phyloP scores from a whole-genome alignment of 1,140 invertebrate genomes.

The Pteromalus puparum region DNA sequence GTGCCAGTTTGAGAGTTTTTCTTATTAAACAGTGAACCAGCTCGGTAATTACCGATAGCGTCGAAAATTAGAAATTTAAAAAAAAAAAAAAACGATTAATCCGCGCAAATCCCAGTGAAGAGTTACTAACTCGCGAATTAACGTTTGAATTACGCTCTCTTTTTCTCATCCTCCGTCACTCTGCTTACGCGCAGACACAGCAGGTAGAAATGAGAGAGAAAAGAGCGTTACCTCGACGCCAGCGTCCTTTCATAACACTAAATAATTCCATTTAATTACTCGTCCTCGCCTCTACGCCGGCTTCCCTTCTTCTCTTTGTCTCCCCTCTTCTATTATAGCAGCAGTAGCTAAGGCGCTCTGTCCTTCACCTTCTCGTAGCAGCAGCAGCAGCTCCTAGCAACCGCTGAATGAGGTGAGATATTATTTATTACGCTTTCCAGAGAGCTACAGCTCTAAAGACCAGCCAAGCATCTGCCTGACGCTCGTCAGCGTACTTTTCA shows the following conservation, averaged over 20 bases:
- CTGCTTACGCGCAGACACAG: not conserved
- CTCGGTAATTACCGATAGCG: conserved; percentile 11
- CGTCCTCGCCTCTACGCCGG: conserved; percentile 14
- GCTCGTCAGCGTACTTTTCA: conserved; percentile 9
- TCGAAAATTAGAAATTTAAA: conserved; percentile 30
- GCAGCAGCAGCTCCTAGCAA: conserved; percentile 3
- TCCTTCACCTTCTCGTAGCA: not conserved
- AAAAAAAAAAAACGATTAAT: conserved; percentile 34
- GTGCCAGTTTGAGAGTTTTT: not conserved
- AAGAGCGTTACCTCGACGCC: conserved; percentile 6
- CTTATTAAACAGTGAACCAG: not conserved
- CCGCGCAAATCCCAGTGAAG: conserved; percentile 7
- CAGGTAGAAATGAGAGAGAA: conserved; percentile 8
- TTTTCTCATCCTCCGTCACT: conserved; percentile 27
- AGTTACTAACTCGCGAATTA: conserved; percentile 38
- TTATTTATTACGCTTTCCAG: conserved; percentile 39
- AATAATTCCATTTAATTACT: conserved; percentile 51
- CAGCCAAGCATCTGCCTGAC: conserved; percentile 13
- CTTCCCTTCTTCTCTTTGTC: not conserved
- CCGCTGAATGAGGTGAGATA: conserved; percentile 41
- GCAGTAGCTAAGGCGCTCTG: not conserved
- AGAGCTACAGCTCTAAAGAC: not conserved
- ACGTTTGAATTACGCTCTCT: conserved; percentile 31
- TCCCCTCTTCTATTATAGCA: not conserved
- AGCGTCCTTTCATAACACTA: conserved; percentile 48